Evolutionary conservation across 2,888 invertebrate genomes (phyloP), one percentile per base, ranked within the genome.

Genomic region (Melanargia galathea): DNA sequence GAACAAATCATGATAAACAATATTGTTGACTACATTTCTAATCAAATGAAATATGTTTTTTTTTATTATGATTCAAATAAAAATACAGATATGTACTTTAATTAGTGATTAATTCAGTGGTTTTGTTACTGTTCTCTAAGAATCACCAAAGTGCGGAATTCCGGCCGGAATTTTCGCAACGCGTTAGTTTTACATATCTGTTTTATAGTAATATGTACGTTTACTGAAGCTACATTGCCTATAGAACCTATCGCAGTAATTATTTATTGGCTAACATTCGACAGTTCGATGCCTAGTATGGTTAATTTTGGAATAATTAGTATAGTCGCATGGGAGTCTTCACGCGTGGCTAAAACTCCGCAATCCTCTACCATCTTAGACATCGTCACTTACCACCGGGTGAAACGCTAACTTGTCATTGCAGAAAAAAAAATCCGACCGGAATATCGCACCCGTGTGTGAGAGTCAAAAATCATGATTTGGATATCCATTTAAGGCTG

Each of bases 121-220:
- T 63, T 55, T 46, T 66, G 66, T 66, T 66, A 66, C 63, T 66
- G 58, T 66, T 66, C 63, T 60, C 46, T 46, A 46, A 22, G n/a
- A 24, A 20, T 55, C 16, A 16, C 40, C 16, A 7, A 8, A 11
- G 18, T 40, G 22, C 24, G 40, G 38, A 49, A 22, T 46, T 24
- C 22, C 40, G 40, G n/a, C 8, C 38, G 16, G 16, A 40, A n/a
- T 40, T 40, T n/a, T 40, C 38, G 38, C 38, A 5, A 40, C 5
- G 38, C n/a, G n/a, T 40, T n/a, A 13, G 4, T 11, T 11, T 1
- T 8, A 10, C 33, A 10, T 10, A 10, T 33, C 33, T 33, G 8
- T 11, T 33, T 33, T 10, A 11, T 33, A 10, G 0, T 33, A 10
- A 11, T 33, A 10, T 33, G 11, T 33, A 33, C 33, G 8, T 33